A percentile compares a stretch with the other conserved stretches of the same genome.
Evolutionary conservation across 2,888 invertebrate genomes (phyloP).

Genomic region (Caenorhabditis sp.): DNA sequence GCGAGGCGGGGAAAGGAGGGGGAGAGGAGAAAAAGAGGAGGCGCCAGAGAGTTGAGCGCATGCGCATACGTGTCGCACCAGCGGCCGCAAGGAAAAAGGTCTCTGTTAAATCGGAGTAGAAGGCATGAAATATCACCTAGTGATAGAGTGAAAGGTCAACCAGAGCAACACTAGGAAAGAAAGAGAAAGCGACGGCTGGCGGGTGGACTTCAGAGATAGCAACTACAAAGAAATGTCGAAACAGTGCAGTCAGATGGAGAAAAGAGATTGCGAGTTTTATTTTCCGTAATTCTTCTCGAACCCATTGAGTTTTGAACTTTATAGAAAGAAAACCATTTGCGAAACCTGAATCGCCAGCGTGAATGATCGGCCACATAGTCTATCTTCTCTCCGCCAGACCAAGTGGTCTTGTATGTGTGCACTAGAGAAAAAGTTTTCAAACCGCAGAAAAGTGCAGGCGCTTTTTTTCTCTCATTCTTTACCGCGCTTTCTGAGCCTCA

Average conservation of each 20-base stretch:
- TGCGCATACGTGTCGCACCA: constrained; percentile 30
- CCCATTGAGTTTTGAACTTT: too few species aligned
- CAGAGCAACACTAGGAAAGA: neutral
- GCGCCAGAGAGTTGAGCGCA: constrained; percentile 32
- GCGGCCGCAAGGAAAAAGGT: constrained; percentile 8
- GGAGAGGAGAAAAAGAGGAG: constrained; percentile 8
- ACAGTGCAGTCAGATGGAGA: too few species aligned
- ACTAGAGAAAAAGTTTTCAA: constrained; percentile 36
- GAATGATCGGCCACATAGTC: constrained; percentile 17
- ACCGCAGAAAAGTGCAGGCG: constrained; percentile 35
- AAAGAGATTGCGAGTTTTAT: too few species aligned
- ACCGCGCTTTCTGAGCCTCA: too few species aligned
- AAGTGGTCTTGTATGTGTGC: constrained; percentile 33
- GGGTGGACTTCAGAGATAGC: too few species aligned
- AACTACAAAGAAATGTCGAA: too few species aligned
- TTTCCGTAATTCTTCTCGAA: too few species aligned
- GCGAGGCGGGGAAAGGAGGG: constrained; percentile 12
- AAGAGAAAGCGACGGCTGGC: too few species aligned
- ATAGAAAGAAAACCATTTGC: too few species aligned
- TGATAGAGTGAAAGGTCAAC: constrained; percentile 21
- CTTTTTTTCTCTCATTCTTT: constrained; percentile 13
- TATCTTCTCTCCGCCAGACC: constrained; percentile 25
- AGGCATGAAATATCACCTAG: constrained; percentile 26
- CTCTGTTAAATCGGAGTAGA: constrained; percentile 17
- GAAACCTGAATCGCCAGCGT: neutral